Conservation (phyloP, 2,888 invertebrate species). For the Liopterus haemorrhoidalis region DNA sequence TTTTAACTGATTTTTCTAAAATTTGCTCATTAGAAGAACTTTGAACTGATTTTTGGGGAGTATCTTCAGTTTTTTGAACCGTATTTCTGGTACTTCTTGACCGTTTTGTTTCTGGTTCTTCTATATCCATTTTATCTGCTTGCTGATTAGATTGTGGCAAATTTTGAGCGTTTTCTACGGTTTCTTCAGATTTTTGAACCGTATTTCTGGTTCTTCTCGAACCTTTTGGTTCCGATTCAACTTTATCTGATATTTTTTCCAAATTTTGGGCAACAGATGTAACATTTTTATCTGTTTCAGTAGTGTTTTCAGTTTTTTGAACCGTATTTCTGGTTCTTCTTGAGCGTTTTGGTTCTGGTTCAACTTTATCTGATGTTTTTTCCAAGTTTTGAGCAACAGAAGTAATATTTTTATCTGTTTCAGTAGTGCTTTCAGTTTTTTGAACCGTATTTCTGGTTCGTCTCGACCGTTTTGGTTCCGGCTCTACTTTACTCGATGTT, state of each 20-base stretch:
- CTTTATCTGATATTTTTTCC: constrained; percentile 27
- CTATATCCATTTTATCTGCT: not conserved
- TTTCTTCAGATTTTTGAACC: not conserved
- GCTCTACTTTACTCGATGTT: constrained; percentile 23
- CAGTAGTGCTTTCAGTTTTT: constrained; percentile 5
- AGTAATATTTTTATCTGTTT: too few species aligned
- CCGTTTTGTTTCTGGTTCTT: not conserved
- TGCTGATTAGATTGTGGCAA: constrained; percentile 2
- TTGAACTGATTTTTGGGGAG: not conserved
- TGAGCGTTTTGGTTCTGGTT: not conserved
- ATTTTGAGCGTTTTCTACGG: not conserved
- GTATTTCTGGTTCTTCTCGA: not conserved
- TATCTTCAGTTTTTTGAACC: not conserved
- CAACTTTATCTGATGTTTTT: not conserved
- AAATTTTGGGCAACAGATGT: constrained; percentile 24
- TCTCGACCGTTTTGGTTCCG: constrained; percentile 5
- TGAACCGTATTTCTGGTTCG: not conserved
- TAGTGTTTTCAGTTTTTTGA: constrained; percentile 27
- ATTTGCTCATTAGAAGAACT: constrained; percentile 5
- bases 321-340: not conserved
- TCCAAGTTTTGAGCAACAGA: too few species aligned
- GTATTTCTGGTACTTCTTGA: not conserved
- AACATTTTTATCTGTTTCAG: constrained; percentile 20
- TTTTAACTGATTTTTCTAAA: too few species aligned
- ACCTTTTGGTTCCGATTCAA: constrained; percentile 6